Evolutionary conservation across 2,797 vertebrate species (phyloP), one percentile per base, ranked within the genome.

Genomic region (Acanthurus tractus): DNA sequence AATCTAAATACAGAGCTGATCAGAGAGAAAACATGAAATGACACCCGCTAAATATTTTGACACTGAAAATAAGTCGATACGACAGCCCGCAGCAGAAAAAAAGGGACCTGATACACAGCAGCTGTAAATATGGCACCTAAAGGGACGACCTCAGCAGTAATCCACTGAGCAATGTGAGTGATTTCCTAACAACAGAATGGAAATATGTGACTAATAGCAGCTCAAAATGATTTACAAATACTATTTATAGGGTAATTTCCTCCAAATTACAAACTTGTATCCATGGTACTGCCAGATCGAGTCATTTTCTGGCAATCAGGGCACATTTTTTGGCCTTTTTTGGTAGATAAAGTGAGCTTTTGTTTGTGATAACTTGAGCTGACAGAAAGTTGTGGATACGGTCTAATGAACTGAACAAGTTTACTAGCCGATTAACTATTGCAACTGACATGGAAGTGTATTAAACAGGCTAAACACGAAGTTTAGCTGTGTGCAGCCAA

Each of bases 11-110:
- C 12, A 22, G 42, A 0, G 4, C 42, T 48, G 74, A 79, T 84
- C 73, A 73, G 58, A 63, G 55, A 74, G 36, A 29, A 56, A 70
- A 83, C 34, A 12, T 46, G 46, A 79, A 78, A 74, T 34, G 54
- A 74, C 25, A 74, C 11, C 53, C 50, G 18, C 72, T 48, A 69
- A 81, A 74, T 55, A 42, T 72, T 72, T 79, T 38, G 70, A 80
- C 58, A 25, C 38, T 65, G 40, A 79, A 56, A 56, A 44, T 56
- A 64, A 72, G 42, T 64, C 70, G 77, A 76, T 58, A 12, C 8
- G 58, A 82, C 72, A 79, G 49, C 29, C 36, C 8, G 40, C 3
- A 12, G 2, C 38, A 23, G 18, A 45, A 63, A 46, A 63, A 62
- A 50, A 29, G 2, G 1, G 36, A 59, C 18, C 52, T 62, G 55